These are phyloP conservation scores for Daubentonia madagascariensis DNA, from an alignment of 2,113 vertebrate species.

Conservation along the genomic window DNA sequence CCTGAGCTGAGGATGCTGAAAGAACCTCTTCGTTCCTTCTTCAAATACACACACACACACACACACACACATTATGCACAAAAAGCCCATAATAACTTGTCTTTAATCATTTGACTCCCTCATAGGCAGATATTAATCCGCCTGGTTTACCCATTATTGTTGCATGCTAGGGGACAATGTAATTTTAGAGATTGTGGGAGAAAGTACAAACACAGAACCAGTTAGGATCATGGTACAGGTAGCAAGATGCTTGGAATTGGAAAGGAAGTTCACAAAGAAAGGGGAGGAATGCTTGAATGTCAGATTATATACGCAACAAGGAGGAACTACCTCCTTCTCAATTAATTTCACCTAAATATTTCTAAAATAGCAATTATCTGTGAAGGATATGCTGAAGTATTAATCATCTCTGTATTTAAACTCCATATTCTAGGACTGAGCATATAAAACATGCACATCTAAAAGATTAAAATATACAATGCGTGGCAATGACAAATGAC, in stretches of 20 bases:
- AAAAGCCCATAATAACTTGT: neutral
- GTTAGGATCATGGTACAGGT: neutral
- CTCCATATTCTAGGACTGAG: neutral
- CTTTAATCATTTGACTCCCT: neutral
- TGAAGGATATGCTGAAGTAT: neutral
- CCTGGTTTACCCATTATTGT: neutral
- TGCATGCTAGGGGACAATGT: neutral
- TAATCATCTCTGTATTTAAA: neutral
- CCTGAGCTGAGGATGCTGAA: neutral
- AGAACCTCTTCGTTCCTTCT: neutral
- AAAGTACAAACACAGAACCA: neutral
- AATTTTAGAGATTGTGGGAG: neutral
- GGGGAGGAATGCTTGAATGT: neutral
- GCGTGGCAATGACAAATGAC: neutral
- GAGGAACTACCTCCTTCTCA: neutral
- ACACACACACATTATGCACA: neutral
- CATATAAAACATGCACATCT: neutral
- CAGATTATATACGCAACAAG: neutral
- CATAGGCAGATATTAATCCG: neutral
- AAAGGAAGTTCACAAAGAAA: neutral
- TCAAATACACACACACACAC: neutral
- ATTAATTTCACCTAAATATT: conserved; percentile 21
- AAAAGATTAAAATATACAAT: conserved; percentile 22
- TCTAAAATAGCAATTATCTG: neutral
- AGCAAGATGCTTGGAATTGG: neutral